phyloP scores from a whole-genome alignment of 2,888 invertebrate species.

The Drosophila prolongata region DNA sequence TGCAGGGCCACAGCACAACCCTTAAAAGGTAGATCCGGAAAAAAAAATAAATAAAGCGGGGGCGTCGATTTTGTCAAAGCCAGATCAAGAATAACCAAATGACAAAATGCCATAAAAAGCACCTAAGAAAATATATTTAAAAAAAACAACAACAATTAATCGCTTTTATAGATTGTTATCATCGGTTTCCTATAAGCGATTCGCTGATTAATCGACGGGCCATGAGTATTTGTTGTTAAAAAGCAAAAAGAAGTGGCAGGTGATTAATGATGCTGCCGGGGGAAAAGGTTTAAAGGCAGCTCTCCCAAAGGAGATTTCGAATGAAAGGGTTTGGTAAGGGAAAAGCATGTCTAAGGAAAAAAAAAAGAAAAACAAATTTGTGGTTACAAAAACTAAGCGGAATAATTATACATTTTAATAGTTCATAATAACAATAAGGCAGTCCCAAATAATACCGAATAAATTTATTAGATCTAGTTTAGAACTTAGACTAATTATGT shows the following conservation, averaged over 20 bases:
- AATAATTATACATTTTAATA: too few relatives aligned
- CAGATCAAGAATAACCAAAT: conserved; percentile 25
- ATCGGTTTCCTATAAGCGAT: conserved; percentile 25
- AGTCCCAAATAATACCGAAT: too few relatives aligned
- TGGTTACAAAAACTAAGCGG: too few relatives aligned
- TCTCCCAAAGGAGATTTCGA: conserved; percentile 4
- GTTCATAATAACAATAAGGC: too few relatives aligned
- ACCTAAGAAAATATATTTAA: conserved; percentile 5
- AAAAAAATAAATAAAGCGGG: not conserved
- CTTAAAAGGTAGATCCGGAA: conserved; percentile 16
- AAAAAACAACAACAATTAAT: conserved; percentile 52
- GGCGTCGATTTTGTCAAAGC: conserved; percentile 12
- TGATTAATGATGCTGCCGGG: conserved; percentile 28
- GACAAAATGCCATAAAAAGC: conserved; percentile 38
- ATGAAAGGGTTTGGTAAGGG: conserved; percentile 7
- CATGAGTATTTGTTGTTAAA: conserved; percentile 11
- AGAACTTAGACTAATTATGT: too few relatives aligned
- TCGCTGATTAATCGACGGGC: conserved; percentile 24
- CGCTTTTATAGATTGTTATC: conserved; percentile 61
- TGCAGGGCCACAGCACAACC: conserved; percentile 48
- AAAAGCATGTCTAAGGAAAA: too few relatives aligned
- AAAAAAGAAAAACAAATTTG: too few relatives aligned
- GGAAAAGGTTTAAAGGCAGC: not conserved
- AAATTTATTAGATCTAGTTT: too few relatives aligned
- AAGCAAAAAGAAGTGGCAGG: not conserved